These are phyloP conservation scores for Eciton burchellii DNA, from an alignment of 1,140 invertebrate species.

Conservation along the genomic window DNA sequence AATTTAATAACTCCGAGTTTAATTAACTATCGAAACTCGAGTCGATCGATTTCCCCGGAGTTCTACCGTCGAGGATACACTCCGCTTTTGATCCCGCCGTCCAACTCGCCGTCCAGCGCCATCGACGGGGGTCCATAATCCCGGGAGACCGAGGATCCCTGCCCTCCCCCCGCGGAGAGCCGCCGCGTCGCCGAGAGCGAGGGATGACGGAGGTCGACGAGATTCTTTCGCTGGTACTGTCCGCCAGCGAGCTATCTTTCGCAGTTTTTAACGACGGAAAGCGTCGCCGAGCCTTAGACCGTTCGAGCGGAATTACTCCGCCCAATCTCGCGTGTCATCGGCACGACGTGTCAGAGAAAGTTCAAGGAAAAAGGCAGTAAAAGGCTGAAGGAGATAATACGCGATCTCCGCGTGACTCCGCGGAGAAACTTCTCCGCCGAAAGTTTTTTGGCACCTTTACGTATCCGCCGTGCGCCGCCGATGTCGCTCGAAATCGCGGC, in stretches of 20 bases:
- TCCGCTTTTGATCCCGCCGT: slow-evolving; percentile 55
- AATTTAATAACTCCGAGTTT: slow-evolving; percentile 84
- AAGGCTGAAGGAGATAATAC: slow-evolving; percentile 23
- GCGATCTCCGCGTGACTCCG: slow-evolving; percentile 58
- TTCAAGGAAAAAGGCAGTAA: neutral
- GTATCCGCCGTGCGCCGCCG: slow-evolving; percentile 48
- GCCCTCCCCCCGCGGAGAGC: slow-evolving; percentile 3
- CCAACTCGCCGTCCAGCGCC: slow-evolving; percentile 49
- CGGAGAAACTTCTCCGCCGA: slow-evolving; percentile 62
- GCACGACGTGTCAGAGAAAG: slow-evolving; percentile 31
- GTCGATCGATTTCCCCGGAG: slow-evolving; percentile 81
- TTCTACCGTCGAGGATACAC: slow-evolving; percentile 62
- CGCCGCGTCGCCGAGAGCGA: slow-evolving; percentile 33
- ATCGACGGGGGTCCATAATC: slow-evolving; percentile 67
- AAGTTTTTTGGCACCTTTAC: slow-evolving; percentile 69
- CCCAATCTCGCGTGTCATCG: slow-evolving; percentile 39
- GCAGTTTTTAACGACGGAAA: slow-evolving; percentile 52
- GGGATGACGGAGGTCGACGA: slow-evolving; percentile 50
- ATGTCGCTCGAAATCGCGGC: slow-evolving; percentile 37
- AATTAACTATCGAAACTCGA: slow-evolving; percentile 83
- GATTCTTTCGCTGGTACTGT: slow-evolving; percentile 54
- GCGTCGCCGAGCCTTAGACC: slow-evolving; percentile 51
- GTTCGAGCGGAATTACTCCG: slow-evolving; percentile 48
- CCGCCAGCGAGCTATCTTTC: slow-evolving; percentile 43
- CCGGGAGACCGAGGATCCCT: slow-evolving; percentile 54